These are phyloP conservation scores for Caenorhabditis wallacei DNA, from an alignment of 2,888 invertebrate genomes.

Conservation along the genomic window DNA sequence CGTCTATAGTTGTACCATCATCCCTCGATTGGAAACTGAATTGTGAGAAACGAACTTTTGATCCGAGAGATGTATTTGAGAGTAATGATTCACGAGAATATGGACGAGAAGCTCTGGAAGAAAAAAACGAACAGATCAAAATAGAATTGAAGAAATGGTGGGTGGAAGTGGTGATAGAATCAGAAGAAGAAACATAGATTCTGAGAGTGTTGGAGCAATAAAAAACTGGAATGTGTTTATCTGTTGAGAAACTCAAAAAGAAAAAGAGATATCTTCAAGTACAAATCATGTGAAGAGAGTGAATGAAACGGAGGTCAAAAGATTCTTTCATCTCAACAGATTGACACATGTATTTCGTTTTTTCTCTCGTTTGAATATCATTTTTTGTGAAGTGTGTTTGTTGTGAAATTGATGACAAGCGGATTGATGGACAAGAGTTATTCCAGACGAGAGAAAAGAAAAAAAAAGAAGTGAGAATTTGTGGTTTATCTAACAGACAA, in stretches of 20 bases:
- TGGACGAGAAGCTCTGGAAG: conserved; percentile 71
- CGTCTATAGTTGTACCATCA: conserved; percentile 61
- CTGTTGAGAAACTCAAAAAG: conserved; percentile 18
- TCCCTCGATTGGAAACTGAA: conserved; percentile 64
- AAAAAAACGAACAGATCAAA: conserved; percentile 28
- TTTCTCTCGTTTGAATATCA: background rate
- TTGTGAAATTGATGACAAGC: conserved; percentile 26
- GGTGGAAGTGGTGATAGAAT: conserved; percentile 17
- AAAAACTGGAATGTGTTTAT: conserved; percentile 51
- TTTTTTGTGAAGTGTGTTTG: conserved; percentile 14
- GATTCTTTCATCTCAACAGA: conserved; percentile 39
- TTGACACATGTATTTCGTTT: conserved; percentile 11
- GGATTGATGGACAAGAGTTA: conserved; percentile 22
- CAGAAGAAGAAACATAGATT: conserved; percentile 29
- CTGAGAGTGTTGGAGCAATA: conserved; percentile 30
- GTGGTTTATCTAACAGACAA: conserved; percentile 30
- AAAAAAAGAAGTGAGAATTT: conserved; percentile 23
- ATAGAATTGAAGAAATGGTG: conserved; percentile 19
- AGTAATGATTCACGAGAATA: conserved; percentile 66
- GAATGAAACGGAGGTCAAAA: conserved; percentile 32
- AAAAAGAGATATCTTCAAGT: conserved; percentile 24
- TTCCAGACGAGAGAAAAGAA: background rate
- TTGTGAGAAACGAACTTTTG: conserved; percentile 68
- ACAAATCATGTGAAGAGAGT: conserved; percentile 24
- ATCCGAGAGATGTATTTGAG: conserved; percentile 71